These are phyloP conservation scores for Petroica traversi DNA, from an alignment of 2,113 vertebrate genomes.

Conservation along the genomic window DNA sequence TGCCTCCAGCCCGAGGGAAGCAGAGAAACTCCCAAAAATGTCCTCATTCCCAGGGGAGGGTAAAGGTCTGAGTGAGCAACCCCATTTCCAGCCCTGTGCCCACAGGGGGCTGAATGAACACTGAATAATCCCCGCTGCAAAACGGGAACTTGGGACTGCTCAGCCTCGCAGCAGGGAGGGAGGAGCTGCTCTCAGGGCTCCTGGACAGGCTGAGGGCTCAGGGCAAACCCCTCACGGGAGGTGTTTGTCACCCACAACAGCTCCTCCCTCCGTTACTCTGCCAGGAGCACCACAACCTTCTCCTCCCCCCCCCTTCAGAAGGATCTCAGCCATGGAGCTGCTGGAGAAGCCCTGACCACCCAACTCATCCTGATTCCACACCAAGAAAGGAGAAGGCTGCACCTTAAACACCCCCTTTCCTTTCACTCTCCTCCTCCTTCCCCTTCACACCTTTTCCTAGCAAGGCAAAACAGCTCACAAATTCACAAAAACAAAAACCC, in stretches of 20 bases:
- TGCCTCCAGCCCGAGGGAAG: not conserved
- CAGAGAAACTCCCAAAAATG: not conserved
- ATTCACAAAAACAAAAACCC: too few species aligned
- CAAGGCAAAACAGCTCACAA: not conserved
- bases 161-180: not conserved
- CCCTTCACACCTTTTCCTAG: not conserved
- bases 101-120: not conserved
- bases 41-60: fast-evolving
- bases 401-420: not conserved
- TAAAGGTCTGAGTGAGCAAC: not conserved
- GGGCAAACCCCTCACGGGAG: not conserved
- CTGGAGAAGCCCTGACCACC: not conserved
- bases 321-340: not conserved
- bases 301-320: not conserved
- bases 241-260: not conserved
- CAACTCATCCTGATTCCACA: not conserved
- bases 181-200: not conserved
- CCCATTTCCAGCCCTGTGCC: not conserved
- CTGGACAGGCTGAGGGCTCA: not conserved
- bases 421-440: not conserved
- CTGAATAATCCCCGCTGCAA: not conserved
- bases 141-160: not conserved
- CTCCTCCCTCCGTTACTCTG: not conserved
- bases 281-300: not conserved
- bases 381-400: not conserved